Percentiles rank a stretch among this genome's conserved stretches.
These are phyloP conservation scores for Furcula furcula DNA, from an alignment of 2,888 invertebrate species.

Conservation along the genomic window DNA sequence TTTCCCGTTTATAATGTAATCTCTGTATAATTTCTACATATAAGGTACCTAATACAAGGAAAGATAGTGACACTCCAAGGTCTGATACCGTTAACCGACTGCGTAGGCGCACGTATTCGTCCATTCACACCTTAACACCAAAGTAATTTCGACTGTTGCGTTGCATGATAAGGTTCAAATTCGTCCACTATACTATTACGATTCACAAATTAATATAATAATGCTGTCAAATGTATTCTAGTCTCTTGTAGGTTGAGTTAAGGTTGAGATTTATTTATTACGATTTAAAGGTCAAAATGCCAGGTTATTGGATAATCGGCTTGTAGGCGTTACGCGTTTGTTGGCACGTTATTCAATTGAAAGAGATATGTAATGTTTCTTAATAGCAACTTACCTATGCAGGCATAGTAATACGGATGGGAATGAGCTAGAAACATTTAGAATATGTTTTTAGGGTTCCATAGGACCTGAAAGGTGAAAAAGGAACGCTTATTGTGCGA, in stretches of 20 bases:
- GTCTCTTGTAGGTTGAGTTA: neutral
- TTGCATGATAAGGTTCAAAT: fast-evolving
- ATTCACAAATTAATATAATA: constrained; percentile 15
- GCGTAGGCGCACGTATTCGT: constrained; percentile 46
- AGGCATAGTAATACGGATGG: no score
- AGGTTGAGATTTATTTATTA: constrained; percentile 6
- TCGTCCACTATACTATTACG: neutral
- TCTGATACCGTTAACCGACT: constrained; percentile 14
- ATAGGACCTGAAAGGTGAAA: no score
- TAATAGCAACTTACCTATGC: no score
- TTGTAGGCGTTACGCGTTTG: constrained; percentile 44
- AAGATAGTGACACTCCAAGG: constrained; percentile 10
- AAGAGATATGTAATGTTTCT: constrained; percentile 12
- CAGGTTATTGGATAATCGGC: constrained; percentile 40
- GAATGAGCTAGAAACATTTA: no score
- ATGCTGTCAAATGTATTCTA: constrained; percentile 2
- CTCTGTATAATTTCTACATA: no score
- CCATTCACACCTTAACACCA: constrained; percentile 38
- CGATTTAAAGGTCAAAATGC: constrained; percentile 24
- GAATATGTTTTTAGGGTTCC: no score
- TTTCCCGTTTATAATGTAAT: no score
- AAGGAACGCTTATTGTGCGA: no score
- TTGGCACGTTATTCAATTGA: constrained; percentile 37
- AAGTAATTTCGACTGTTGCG: constrained; percentile 5
- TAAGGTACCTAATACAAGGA: no score